Conservation (phyloP, 2,797 vertebrate genomes). For the Pachyuromys duprasi region DNA sequence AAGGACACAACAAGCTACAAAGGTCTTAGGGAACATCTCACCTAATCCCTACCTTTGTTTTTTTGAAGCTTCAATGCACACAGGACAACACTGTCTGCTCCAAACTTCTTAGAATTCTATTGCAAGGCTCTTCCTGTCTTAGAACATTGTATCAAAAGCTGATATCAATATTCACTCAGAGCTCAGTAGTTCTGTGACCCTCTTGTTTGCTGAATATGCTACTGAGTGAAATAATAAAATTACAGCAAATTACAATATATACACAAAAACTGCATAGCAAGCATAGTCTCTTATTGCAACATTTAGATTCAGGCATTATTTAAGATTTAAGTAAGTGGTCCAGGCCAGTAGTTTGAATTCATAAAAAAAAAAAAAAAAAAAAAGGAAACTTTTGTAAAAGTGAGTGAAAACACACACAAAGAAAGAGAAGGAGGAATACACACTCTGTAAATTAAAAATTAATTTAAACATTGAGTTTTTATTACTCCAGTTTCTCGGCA, state of each 20-base stretch:
- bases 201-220: background rate
- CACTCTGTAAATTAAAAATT: background rate
- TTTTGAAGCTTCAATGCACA: background rate
- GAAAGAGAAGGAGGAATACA: background rate
- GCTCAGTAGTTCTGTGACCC: background rate
- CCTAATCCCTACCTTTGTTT: background rate
- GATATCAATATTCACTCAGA: background rate
- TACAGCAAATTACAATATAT: conserved; percentile 2
- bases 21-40: background rate
- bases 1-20: background rate
- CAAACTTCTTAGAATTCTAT: conserved; percentile 23
- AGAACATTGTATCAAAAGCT: background rate
- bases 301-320: background rate
- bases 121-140: background rate
- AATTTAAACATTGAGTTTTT: background rate
- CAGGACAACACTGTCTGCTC: background rate
- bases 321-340: background rate
- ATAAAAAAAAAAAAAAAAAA: background rate
- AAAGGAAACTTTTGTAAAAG: background rate
- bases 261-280: background rate
- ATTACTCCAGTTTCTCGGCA: background rate
- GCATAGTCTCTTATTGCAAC: background rate
- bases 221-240: background rate
- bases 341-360: conserved; percentile 12
- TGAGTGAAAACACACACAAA: background rate